These are phyloP conservation scores for Drosophila insularis DNA, from an alignment of 1,140 invertebrate genomes.

Conservation along the genomic window DNA sequence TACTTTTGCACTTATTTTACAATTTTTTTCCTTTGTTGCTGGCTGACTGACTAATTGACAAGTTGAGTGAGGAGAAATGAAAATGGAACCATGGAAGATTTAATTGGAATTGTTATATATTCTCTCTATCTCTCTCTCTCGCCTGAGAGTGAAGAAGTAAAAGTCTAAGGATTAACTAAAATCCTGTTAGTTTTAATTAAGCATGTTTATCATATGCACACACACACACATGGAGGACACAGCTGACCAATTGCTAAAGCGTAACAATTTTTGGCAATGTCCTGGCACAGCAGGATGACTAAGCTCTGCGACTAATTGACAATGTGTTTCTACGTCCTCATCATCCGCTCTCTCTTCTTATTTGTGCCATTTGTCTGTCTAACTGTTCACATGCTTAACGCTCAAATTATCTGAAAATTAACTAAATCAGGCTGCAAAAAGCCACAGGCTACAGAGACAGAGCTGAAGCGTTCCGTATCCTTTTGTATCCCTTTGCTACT, in stretches of 20 bases:
- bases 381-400: conserved; percentile 59
- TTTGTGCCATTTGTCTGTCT: neutral
- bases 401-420: conserved; percentile 76
- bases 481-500: neutral
- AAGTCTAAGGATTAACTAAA: conserved; percentile 40
- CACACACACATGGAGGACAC: conserved; percentile 22
- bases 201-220: conserved; percentile 63
- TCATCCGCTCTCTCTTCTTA: neutral
- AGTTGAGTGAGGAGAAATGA: conserved; percentile 56
- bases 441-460: conserved; percentile 33
- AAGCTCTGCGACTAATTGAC: conserved; percentile 64
- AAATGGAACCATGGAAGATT: conserved; percentile 45
- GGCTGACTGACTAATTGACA: conserved; percentile 62
- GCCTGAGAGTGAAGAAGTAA: neutral
- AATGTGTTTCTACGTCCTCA: conserved; percentile 30
- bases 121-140: neutral
- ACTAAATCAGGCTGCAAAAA: conserved; percentile 62
- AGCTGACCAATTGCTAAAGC: conserved; percentile 39
- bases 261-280: conserved; percentile 52
- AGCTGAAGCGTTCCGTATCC: neutral
- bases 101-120: conserved; percentile 48
- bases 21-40: neutral
- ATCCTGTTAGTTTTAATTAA: conserved; percentile 77
- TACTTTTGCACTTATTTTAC: neutral
- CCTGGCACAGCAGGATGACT: conserved; percentile 53